A percentile compares a stretch with the other conserved stretches of the same genome.
Evolutionary conservation across 2,888 invertebrate species (phyloP).

Genomic region (Spilarctia lutea): DNA sequence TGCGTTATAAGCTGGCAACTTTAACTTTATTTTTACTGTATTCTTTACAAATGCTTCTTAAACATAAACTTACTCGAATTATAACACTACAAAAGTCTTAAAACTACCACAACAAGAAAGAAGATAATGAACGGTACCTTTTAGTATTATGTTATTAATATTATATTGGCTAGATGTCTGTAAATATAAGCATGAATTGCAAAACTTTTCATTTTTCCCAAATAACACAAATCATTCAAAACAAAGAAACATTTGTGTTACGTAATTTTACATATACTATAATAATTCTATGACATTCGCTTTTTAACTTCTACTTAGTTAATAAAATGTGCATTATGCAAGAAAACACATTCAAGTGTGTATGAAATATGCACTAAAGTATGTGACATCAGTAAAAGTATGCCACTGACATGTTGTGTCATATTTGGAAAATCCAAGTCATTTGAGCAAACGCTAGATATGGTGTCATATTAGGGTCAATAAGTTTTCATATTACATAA

Average conservation of each 20-base stretch:
- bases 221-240: too few relatives aligned
- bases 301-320: background rate
- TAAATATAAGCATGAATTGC: too few relatives aligned
- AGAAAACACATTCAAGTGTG: slow-evolving; percentile 8
- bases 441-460: background rate
- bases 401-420: slow-evolving; percentile 20
- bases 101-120: too few relatives aligned
- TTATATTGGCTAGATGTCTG: too few relatives aligned
- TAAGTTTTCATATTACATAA: background rate
- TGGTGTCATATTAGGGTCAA: background rate
- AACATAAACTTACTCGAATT: background rate
- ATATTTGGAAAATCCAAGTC: slow-evolving; percentile 28
- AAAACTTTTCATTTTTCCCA: too few relatives aligned
- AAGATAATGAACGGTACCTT: too few relatives aligned
- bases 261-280: background rate
- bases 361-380: slow-evolving; percentile 12
- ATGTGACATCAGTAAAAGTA: slow-evolving; percentile 23
- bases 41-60: background rate
- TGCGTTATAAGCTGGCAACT: too few relatives aligned
- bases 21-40: too few relatives aligned
- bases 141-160: too few relatives aligned
- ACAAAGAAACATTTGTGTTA: too few relatives aligned
- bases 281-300: background rate
- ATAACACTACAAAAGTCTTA: too few relatives aligned
- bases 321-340: slow-evolving; percentile 9